phyloP scores from a whole-genome alignment of 2,888 invertebrate species.

The Cyrtodaria siliqua region DNA sequence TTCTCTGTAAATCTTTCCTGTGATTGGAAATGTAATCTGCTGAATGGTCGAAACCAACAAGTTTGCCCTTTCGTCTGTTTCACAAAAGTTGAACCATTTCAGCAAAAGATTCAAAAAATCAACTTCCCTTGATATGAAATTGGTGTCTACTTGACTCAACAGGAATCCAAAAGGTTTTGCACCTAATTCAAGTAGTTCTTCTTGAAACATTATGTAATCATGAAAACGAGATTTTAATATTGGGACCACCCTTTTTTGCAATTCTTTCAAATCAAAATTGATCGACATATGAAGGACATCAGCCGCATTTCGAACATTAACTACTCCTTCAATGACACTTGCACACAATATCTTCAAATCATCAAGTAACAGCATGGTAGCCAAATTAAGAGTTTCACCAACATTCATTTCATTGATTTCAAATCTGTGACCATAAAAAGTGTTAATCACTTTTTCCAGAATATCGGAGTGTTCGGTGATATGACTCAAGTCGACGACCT shows the following conservation, averaged over 20 bases:
- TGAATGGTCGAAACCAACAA: constrained; percentile 18
- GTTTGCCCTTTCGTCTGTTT: constrained; percentile 35
- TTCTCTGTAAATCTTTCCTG: constrained; percentile 10
- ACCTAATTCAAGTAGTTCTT: constrained; percentile 16
- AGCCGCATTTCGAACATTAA: constrained; percentile 10
- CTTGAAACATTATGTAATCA: constrained; percentile 40
- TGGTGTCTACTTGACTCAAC: constrained; percentile 5
- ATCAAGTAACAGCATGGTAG: constrained; percentile 38
- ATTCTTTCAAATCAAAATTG: constrained; percentile 19
- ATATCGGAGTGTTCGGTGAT: constrained; percentile 30
- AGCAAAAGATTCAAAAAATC: constrained; percentile 25
- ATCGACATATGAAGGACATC: constrained; percentile 22
- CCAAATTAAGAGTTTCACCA: constrained; percentile 35
- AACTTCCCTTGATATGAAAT: constrained; percentile 16
- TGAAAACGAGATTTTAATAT: constrained; percentile 35
- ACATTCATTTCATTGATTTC: constrained; percentile 37
- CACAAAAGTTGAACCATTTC: constrained; percentile 31
- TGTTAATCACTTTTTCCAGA: constrained; percentile 33
- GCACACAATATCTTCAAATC: constrained; percentile 24
- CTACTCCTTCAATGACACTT: constrained; percentile 17
- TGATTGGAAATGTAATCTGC: constrained; percentile 7
- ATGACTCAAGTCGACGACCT: constrained; percentile 31
- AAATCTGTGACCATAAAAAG: constrained; percentile 41
- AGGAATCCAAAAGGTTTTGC: constrained; percentile 19
- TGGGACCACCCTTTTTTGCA: constrained; percentile 25